Evolutionary conservation across 2,888 invertebrate species (phyloP), one percentile per base, ranked within the genome.

Genomic region (Hyppa rectilinea): DNA sequence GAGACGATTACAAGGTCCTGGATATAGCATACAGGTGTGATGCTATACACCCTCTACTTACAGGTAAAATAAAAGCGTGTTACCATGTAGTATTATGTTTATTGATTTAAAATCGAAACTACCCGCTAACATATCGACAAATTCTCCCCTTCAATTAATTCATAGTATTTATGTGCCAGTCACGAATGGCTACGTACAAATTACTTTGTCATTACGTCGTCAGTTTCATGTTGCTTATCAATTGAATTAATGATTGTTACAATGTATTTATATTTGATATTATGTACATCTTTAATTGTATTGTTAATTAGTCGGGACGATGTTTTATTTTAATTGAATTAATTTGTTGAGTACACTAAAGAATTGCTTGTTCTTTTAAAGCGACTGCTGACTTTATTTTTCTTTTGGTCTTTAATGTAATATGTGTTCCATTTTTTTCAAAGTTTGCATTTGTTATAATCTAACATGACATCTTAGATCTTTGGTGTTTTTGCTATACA

Each of bases 181-280:
- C 72, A 63, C 63, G 67, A 68, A 73, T 10, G 36, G 20, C 23
- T 31, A 29, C 26, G n/a, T 50, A 50, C 71, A 72, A 80, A 75
- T 75, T 79, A 76, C 56, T 53, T 49, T 45, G 55, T 58, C 60
- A 80, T 71, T 71, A 79, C 10, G 31, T 60, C 29, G 56, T 53
- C 23, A 58, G 6, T 31, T 67, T 47, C 43, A 55, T 64, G 50
- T 47, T n/a, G n/a, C 17, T 38, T 47, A 45, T 50, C 52, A 71
- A 75, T 75, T 67, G 34, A 52, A 67, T 36, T 47, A 50, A 53
- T 63, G 23, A 40, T 23, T 61, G 23, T 55, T 40, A n/a, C 12
- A 23, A 36, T 9, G 14, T 52, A 40, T 61, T 52, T 70, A 31
- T 52, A 31, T 64, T 69, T 38, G 23, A 63, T 69, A 59, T 45